phyloP scores from a whole-genome alignment of 2,888 invertebrate species.

The Sceliomorpha sp. region DNA sequence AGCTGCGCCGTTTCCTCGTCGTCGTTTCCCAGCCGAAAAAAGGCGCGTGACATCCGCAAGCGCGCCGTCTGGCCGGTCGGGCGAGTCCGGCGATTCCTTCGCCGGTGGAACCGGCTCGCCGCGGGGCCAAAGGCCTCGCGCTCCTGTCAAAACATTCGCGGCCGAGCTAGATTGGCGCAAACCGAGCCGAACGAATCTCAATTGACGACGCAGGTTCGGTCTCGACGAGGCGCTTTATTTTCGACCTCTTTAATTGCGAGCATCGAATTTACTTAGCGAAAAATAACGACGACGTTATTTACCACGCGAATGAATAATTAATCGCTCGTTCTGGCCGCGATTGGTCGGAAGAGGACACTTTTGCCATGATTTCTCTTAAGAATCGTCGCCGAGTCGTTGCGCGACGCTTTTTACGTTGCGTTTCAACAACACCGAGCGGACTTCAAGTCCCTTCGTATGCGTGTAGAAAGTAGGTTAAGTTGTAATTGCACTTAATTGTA shows the following conservation, averaged over 20 bases:
- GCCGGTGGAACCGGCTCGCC: slow-evolving; percentile 5
- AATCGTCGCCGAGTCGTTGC: too few species aligned
- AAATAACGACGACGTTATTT: too few species aligned
- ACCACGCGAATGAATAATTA: too few species aligned
- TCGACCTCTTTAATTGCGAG: too few species aligned
- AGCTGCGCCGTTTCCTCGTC: slow-evolving; percentile 45
- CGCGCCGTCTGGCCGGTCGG: slow-evolving; percentile 14
- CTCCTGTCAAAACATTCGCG: slow-evolving; percentile 57
- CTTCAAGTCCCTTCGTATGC: slow-evolving; percentile 42
- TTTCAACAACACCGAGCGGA: slow-evolving; percentile 22
- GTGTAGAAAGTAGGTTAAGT: slow-evolving; percentile 72
- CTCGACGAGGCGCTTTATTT: too few species aligned
- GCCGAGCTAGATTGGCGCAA: slow-evolving; percentile 60
- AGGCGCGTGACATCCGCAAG: slow-evolving; percentile 18
- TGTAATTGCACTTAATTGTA: slow-evolving; percentile 75
- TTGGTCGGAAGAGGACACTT: too few species aligned
- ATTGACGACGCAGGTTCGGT: slow-evolving; percentile 60
- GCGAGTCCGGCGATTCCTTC: slow-evolving; percentile 18
- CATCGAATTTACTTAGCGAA: too few species aligned
- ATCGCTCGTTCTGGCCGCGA: too few species aligned
- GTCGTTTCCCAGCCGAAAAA: slow-evolving; percentile 40
- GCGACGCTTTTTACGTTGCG: slow-evolving; percentile 7
- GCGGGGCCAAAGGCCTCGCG: slow-evolving; percentile 25
- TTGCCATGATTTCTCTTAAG: too few species aligned
- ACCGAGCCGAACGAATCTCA: slow-evolving; percentile 62